Evolutionary conservation across 1,140 invertebrate genomes (phyloP), one percentile per base, ranked within the genome.

Genomic region (Bombus superbus): DNA sequence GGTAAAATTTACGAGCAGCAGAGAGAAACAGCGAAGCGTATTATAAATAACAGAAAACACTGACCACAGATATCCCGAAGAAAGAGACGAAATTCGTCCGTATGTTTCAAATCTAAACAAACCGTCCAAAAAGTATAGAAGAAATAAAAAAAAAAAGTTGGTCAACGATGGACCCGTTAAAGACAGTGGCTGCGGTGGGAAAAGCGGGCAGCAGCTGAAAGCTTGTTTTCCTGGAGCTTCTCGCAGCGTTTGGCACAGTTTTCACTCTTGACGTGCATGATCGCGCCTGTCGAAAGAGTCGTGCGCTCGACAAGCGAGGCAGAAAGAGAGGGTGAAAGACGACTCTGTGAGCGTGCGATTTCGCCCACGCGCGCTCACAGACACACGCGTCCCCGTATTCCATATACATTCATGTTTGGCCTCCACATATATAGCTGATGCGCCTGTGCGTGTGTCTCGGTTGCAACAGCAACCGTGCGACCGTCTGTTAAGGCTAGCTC

Each of bases 191-290:
- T 32, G 64, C 35, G 82, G 15, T 47, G n/a, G 64, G 44, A 62
- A 85, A 85, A 66, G 35, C 59, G 42, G 68, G 35, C 42, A 74
- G 32, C 47, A 66, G 76, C 59, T 74, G 62, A 72, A 76, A 40
- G 91, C 75, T 83, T 68, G 87, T 85, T 88, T 87, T 85, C 73
- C 85, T 62, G 47, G 28, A 82, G 83, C 84, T 80, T 71, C 83
- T 81, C 85, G 66, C 86, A 80, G 68, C 64, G 77, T 89, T 88
- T 88, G 88, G 88, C 88, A 90, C 88, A 89, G 89, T 90, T 90
- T 90, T 89, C 88, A 76, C 89, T 89, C 75, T 86, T 83, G 77
- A 86, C 88, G 77, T 89, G 85, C 85, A 89, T 75, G 84, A 83
- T 84, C 88, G 89, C 90, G 81, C 82, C 84, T 86, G 88, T 91